Evolutionary conservation across 2,797 vertebrate genomes (phyloP), one percentile per base, ranked within the genome.

Genomic region (Oreortyx pictus): DNA sequence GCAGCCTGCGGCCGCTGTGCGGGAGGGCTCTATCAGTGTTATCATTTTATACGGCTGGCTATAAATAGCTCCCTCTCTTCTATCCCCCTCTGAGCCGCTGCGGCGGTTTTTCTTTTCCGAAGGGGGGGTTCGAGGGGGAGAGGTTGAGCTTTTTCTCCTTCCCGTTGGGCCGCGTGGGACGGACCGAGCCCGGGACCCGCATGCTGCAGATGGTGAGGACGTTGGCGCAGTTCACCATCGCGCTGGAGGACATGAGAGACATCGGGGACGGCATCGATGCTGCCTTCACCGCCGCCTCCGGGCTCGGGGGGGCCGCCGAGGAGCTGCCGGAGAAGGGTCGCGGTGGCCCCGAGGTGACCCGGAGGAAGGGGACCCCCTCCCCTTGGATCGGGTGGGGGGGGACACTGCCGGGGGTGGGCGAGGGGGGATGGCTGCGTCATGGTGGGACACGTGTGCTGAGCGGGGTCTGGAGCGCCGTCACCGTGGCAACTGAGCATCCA

Each of bases 201-300:
- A 99, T 99, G 99, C 98, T 99, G 98, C 99, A 99, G 98, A 99
- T 99, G 99, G 99, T 99, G 97, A 98, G 98, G 97, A 99, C 99
- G 96, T 98, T 99, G 91, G 98, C 99, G 97, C 99, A 99, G 98
- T 99, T 99, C 98, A 99, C 99, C 97, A 99, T 99, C 93, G 98
- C 99, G 96, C 98, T 99, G 98, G 99, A 99, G 97, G 99, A 99
- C 95, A 99, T 99, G 99, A 98, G 98, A 60, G 99, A 99, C 97
- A 98, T 97, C 74, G 98, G 98, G 76, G 98, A 98, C 90, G 98
- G 97, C 66, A 96, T 97, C 24, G 96, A 98, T 14, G 97, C 98
- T 77, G 98, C 98, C 95, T 97, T 97, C 72, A 81, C 86, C 68
- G 43, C 94, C 88, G 46, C 95, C 68, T 33, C 97, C 56, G 86